phyloP scores from a whole-genome alignment of 2,888 invertebrate species.

The Protonemura montana region DNA sequence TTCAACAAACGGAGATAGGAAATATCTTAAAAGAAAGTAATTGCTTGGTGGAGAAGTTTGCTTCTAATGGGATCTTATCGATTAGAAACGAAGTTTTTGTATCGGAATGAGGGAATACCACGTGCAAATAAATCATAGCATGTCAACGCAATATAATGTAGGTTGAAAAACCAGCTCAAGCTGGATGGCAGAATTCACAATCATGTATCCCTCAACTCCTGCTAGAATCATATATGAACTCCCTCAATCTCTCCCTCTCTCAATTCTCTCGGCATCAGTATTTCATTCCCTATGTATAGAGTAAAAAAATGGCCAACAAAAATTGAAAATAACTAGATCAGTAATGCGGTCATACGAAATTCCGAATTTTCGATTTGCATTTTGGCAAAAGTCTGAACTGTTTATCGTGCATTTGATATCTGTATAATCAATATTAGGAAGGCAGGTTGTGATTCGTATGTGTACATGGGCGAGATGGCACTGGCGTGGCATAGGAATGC shows the following conservation, averaged over 20 bases:
- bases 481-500: neutral
- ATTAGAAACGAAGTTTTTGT: neutral
- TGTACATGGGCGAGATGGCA: neutral
- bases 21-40: neutral
- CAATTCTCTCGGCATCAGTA: neutral
- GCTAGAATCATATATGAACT: neutral
- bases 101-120: neutral
- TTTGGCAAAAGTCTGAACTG: conserved; percentile 22
- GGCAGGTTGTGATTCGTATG: neutral
- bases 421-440: conserved; percentile 4
- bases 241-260: neutral
- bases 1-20: neutral
- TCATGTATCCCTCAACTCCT: neutral
- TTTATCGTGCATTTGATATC: neutral
- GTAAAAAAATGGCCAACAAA: neutral
- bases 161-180: neutral
- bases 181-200: neutral
- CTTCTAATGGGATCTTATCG: conserved; percentile 12
- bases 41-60: conserved; percentile 1
- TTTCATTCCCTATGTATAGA: neutral
- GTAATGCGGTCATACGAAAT: conserved; percentile 13
- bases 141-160: neutral
- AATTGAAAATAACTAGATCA: neutral
- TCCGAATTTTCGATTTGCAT: conserved; percentile 28
- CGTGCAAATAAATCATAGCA: neutral